phyloP scores from a whole-genome alignment of 2,113 vertebrate species.

The Noturus placidus region DNA sequence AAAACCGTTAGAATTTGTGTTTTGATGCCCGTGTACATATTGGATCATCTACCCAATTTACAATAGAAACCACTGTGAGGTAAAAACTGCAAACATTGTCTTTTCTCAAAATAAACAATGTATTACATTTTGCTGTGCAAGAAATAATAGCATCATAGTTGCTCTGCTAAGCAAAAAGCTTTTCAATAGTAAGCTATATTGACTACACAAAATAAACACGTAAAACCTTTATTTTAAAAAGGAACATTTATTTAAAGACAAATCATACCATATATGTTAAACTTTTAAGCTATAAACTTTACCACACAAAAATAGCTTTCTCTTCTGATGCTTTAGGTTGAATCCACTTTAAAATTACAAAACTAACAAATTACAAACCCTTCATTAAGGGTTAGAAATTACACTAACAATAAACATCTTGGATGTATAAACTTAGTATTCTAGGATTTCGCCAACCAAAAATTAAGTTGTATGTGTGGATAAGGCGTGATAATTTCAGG shows the following conservation, averaged over 20 bases:
- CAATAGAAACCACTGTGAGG: neutral
- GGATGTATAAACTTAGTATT: slow-evolving; percentile 52
- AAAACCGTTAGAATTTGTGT: neutral
- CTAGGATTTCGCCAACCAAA: slow-evolving; percentile 13
- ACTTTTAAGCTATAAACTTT: slow-evolving; percentile 72
- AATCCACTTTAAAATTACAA: slow-evolving; percentile 60
- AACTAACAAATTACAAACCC: slow-evolving; percentile 55
- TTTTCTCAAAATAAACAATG: neutral
- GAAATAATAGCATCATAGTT: neutral
- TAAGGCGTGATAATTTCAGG: neutral
- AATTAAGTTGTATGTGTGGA: slow-evolving; percentile 9
- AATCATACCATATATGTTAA: slow-evolving; percentile 62
- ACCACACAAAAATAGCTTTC: slow-evolving; percentile 76
- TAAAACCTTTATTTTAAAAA: slow-evolving; percentile 65
- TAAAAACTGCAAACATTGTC: neutral
- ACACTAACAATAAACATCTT: slow-evolving; percentile 66
- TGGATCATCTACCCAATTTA: neutral
- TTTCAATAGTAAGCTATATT: neutral
- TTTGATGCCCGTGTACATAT: neutral
- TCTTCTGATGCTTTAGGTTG: slow-evolving; percentile 63
- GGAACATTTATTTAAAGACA: slow-evolving; percentile 50
- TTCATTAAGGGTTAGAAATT: slow-evolving; percentile 59
- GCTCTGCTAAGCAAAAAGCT: neutral
- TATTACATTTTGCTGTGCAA: neutral
- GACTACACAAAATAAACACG: slow-evolving; percentile 56